Percentiles rank a stretch among this genome's conserved stretches.
Conservation (phyloP, 2,797 vertebrate species). For the Notolepis coatsorum region DNA sequence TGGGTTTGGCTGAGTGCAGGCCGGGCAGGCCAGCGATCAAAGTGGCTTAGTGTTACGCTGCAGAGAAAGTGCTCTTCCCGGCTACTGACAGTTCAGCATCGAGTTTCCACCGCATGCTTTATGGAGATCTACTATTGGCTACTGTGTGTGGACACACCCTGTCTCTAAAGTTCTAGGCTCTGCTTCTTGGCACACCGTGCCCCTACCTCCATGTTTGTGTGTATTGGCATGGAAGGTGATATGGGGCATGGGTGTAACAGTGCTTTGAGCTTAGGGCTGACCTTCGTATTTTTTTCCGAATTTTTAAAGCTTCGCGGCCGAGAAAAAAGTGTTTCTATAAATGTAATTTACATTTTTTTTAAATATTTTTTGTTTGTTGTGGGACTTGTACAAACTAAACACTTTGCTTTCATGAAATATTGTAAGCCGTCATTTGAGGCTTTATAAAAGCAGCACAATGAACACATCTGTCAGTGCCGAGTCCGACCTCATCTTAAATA, state of each 20-base stretch:
- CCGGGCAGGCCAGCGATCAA: conserved; percentile 22
- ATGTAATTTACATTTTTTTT: not conserved
- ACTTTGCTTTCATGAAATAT: too few relatives aligned
- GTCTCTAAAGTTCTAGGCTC: conserved; percentile 22
- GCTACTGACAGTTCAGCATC: conserved; percentile 31
- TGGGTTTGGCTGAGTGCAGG: conserved; percentile 18
- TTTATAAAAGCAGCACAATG: too few relatives aligned
- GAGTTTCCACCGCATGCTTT: conserved; percentile 39
- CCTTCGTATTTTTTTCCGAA: too few relatives aligned
- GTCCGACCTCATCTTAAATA: too few relatives aligned
- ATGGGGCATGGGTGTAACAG: too few relatives aligned
- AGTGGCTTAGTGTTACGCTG: conserved; percentile 3
- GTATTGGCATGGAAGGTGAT: not conserved
- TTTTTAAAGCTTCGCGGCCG: too few relatives aligned
- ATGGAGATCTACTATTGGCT: conserved; percentile 17
- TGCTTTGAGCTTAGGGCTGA: too few relatives aligned
- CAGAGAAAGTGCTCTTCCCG: conserved; percentile 26
- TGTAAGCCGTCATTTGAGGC: too few relatives aligned
- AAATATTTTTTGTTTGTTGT: too few relatives aligned
- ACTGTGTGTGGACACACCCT: conserved; percentile 21
- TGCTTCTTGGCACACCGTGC: conserved; percentile 10
- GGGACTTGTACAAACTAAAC: too few relatives aligned
- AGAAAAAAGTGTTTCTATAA: not conserved
- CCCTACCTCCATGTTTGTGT: not conserved
- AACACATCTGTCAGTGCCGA: too few relatives aligned